A percentile compares a stretch with the other conserved stretches of the same genome.
Conservation (phyloP, 2,888 invertebrate species). For the Rhagophthalmus giganteus region DNA sequence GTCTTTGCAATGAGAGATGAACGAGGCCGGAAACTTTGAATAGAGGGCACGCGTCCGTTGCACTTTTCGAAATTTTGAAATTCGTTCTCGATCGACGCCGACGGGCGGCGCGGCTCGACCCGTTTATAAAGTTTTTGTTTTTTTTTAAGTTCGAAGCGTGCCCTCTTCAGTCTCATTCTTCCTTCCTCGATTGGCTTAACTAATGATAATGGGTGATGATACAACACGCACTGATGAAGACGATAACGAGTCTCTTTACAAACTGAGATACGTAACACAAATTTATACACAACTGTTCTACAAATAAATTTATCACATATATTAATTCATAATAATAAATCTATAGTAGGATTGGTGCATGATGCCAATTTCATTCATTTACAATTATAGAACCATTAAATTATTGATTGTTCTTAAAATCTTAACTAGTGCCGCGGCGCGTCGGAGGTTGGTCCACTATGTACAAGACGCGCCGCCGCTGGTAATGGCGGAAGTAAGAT, state of each 20-base stretch:
- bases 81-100: too few relatives aligned
- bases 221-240: slow-evolving; percentile 36
- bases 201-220: slow-evolving; percentile 41
- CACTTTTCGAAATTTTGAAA: slow-evolving; percentile 17
- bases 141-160: slow-evolving; percentile 42
- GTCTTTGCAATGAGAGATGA: slow-evolving; percentile 46
- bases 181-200: slow-evolving; percentile 46
- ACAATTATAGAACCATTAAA: slow-evolving; percentile 52
- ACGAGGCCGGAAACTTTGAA: slow-evolving; percentile 47
- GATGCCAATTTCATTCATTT: slow-evolving; percentile 48
- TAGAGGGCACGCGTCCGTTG: slow-evolving; percentile 45
- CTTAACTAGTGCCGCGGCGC: slow-evolving; percentile 47
- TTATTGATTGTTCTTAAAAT: slow-evolving; percentile 60
- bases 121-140: too few relatives aligned
- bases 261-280: slow-evolving; percentile 56
- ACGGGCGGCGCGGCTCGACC: too few relatives aligned
- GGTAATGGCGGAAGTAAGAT: slow-evolving; percentile 53
- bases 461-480: slow-evolving; percentile 47
- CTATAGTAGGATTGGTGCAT: slow-evolving; percentile 56
- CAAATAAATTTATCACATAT: slow-evolving; percentile 59
- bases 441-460: slow-evolving; percentile 54
- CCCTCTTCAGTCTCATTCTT: slow-evolving; percentile 57
- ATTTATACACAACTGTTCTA: slow-evolving; percentile 55
- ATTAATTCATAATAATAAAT: slow-evolving; percentile 49
- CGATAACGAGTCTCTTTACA: slow-evolving; percentile 51